Percentiles rank a stretch among this genome's conserved stretches.
Evolutionary conservation across 2,888 invertebrate genomes (phyloP).

Genomic region (Hydraecia micacea): DNA sequence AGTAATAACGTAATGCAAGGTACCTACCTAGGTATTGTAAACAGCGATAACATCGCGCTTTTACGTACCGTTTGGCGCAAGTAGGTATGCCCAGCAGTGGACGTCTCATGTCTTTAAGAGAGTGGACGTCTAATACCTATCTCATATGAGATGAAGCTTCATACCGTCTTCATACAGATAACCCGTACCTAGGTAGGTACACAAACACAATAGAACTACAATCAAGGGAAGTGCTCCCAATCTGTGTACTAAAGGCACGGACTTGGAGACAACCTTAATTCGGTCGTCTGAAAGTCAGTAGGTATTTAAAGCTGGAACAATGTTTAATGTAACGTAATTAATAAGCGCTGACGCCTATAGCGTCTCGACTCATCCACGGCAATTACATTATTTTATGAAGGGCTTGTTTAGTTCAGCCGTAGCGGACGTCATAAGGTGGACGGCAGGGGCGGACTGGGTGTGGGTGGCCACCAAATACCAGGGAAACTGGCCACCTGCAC

Average conservation of each 20-base stretch:
- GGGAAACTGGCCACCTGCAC: background rate
- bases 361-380: conserved; percentile 77
- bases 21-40: background rate
- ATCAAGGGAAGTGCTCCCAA: conserved; percentile 64
- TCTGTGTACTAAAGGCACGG: conserved; percentile 63
- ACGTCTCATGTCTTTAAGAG: background rate
- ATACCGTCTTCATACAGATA: conserved; percentile 2
- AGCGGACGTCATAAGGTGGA: conserved; percentile 70
- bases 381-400: conserved; percentile 80
- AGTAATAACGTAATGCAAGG: background rate
- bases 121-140: conserved; percentile 9
- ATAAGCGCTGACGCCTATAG: conserved; percentile 76
- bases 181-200: conserved; percentile 41
- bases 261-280: conserved; percentile 67
- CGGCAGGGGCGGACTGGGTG: conserved; percentile 70
- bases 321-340: conserved; percentile 85
- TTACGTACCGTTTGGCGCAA: background rate
- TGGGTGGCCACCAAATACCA: conserved; percentile 24
- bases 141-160: conserved; percentile 8
- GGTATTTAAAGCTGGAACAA: conserved; percentile 70
- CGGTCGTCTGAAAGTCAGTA: conserved; percentile 45
- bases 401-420: conserved; percentile 69
- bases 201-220: conserved; percentile 56
- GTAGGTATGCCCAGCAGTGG: background rate
- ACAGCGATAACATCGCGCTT: background rate